Evolutionary conservation across 2,797 vertebrate species (phyloP).

Genomic region (Hephaestus fuliginosus): DNA sequence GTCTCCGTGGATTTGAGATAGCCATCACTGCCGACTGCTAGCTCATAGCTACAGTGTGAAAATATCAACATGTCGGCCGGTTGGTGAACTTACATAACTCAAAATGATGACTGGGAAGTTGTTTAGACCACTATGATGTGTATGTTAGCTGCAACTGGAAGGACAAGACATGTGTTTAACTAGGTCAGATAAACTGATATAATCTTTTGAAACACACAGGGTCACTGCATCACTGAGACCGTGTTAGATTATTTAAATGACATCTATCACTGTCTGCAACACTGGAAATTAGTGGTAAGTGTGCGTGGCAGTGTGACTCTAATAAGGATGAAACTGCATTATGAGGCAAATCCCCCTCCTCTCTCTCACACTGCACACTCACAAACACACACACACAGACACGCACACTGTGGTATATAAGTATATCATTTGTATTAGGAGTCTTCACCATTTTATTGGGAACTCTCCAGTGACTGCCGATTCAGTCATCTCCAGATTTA

Average conservation of each 20-base stretch:
- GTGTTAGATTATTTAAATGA: conserved; percentile 46
- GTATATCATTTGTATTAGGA: conserved; percentile 1
- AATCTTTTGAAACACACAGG: conserved; percentile 12
- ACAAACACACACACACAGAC: conserved; percentile 8
- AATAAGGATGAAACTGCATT: conserved; percentile 44
- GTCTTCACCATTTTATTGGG: background rate
- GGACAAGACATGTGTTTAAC: background rate
- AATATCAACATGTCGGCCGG: background rate
- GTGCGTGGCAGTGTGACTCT: conserved; percentile 34
- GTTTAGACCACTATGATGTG: background rate
- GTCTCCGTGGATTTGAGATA: conserved; percentile 55
- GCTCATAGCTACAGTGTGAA: conserved; percentile 1
- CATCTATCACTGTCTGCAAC: conserved; percentile 23
- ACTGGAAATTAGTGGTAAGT: conserved; percentile 38
- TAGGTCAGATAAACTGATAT: conserved; percentile 18
- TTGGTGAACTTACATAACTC: background rate
- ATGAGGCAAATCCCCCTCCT: conserved; percentile 20
- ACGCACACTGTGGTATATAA: conserved; percentile 1
- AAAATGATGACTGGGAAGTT: background rate
- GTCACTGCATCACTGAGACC: conserved; percentile 4
- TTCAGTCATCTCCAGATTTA: conserved; percentile 17
- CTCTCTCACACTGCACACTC: background rate
- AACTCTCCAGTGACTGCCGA: background rate
- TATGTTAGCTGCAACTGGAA: background rate
- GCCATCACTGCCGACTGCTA: conserved; percentile 1